Percentiles rank a stretch among this genome's conserved stretches.
These are phyloP conservation scores for Sycophila texana DNA, from an alignment of 2,888 invertebrate species.

Conservation along the genomic window DNA sequence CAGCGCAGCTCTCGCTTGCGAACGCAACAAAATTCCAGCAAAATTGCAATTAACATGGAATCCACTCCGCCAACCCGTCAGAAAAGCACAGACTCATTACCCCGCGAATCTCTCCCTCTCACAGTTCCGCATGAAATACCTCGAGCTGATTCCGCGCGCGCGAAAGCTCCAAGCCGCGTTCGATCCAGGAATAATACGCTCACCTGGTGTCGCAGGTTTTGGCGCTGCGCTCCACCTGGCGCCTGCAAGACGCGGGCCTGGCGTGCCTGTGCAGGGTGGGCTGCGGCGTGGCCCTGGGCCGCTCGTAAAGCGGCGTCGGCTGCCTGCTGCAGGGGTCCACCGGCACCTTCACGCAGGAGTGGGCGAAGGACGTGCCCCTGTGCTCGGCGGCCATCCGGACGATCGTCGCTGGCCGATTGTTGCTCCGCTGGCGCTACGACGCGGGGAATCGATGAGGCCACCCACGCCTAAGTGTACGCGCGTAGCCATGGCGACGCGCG, in stretches of 20 bases:
- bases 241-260: neutral
- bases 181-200: neutral
- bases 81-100: too few relatives aligned
- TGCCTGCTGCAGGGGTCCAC: constrained; percentile 84
- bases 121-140: too few relatives aligned
- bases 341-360: constrained; percentile 85
- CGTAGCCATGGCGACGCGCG: constrained; percentile 61
- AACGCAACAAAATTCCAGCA: too few relatives aligned
- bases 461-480: constrained; percentile 51
- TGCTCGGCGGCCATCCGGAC: constrained; percentile 77
- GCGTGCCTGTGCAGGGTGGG: neutral
- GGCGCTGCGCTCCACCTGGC: neutral
- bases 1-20: too few relatives aligned
- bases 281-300: constrained; percentile 67
- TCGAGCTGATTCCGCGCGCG: too few relatives aligned
- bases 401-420: neutral
- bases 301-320: constrained; percentile 84
- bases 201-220: constrained; percentile 28
- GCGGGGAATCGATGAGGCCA: constrained; percentile 57
- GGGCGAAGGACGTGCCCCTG: constrained; percentile 81
- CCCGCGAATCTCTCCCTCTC: too few relatives aligned
- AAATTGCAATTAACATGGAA: too few relatives aligned
- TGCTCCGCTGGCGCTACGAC: neutral
- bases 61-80: too few relatives aligned
- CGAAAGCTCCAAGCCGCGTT: neutral